Evolutionary conservation across 2,797 vertebrate species (phyloP).

Genomic region (Chloroceryle amazona): DNA sequence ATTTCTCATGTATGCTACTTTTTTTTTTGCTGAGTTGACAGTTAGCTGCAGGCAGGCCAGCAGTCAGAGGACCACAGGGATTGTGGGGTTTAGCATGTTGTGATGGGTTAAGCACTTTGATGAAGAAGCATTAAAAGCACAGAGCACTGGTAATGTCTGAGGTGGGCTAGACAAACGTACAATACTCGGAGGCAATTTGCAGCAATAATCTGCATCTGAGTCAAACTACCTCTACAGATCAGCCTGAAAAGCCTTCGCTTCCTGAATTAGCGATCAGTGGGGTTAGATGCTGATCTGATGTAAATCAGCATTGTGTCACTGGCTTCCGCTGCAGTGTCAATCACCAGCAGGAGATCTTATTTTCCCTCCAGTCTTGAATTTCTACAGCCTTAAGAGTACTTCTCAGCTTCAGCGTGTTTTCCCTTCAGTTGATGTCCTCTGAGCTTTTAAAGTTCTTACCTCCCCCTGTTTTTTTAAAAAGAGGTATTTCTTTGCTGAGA

Average conservation of each 20-base stretch:
- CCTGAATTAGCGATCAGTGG: neutral
- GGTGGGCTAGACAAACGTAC: neutral
- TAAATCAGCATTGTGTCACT: neutral
- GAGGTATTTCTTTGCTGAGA: neutral
- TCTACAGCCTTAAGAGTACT: neutral
- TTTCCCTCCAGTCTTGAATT: neutral
- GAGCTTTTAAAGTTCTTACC: neutral
- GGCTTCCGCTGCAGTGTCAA: neutral
- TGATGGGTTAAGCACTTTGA: neutral
- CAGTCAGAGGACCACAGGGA: neutral
- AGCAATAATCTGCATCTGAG: neutral
- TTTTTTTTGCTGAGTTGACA: constrained; percentile 76
- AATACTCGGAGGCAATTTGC: neutral
- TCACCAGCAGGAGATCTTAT: neutral
- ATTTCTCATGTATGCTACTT: constrained; percentile 74
- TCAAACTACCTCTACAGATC: neutral
- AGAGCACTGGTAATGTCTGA: neutral
- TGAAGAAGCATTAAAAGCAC: neutral
- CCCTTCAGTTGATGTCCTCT: neutral
- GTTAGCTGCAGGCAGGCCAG: constrained; percentile 28
- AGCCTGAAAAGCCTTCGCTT: constrained; percentile 7
- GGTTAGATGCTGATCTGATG: neutral
- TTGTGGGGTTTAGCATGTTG: accelerated
- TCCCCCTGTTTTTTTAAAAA: neutral
- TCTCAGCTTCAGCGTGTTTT: neutral